A percentile compares a stretch with the other conserved stretches of the same genome.
Evolutionary conservation across 1,140 invertebrate species (phyloP).

Genomic region (Ostrea denselamellosa): DNA sequence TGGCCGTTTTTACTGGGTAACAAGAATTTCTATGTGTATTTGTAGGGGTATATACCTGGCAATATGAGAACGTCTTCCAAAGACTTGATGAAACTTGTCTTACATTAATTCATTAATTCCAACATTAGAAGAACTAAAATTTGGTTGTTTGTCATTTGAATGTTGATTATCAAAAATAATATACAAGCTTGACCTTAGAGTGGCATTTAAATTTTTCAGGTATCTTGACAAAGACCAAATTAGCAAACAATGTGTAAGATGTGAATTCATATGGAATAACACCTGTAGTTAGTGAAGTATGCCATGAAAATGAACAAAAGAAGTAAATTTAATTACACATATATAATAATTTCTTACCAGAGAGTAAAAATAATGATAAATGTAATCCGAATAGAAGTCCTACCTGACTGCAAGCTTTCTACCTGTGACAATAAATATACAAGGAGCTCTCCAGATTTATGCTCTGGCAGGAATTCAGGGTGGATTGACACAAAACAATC

Average conservation of each 20-base stretch:
- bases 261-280: not conserved
- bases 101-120: not conserved
- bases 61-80: not conserved
- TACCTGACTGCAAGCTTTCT: conserved; percentile 12
- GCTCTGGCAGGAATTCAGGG: conserved; percentile 26
- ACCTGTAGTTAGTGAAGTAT: not conserved
- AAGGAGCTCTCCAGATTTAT: conserved; percentile 14
- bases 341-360: not conserved
- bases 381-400: not conserved
- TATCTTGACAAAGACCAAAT: conserved; percentile 14
- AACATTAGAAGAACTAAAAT: not conserved
- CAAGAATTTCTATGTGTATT: conserved; percentile 12
- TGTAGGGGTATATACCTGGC: not conserved
- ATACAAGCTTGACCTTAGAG: not conserved
- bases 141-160: not conserved
- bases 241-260: not conserved
- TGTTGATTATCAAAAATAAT: conserved; percentile 29
- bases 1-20: conserved; percentile 8
- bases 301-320: not conserved
- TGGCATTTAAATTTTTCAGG: conserved; percentile 17
- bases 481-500: conserved; percentile 32
- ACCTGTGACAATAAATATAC: conserved; percentile 32
- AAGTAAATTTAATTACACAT: not conserved
- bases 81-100: conserved; percentile 10
- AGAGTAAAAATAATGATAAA: not conserved